Conservation (phyloP, 2,797 vertebrate species). For the Menidia menidia region DNA sequence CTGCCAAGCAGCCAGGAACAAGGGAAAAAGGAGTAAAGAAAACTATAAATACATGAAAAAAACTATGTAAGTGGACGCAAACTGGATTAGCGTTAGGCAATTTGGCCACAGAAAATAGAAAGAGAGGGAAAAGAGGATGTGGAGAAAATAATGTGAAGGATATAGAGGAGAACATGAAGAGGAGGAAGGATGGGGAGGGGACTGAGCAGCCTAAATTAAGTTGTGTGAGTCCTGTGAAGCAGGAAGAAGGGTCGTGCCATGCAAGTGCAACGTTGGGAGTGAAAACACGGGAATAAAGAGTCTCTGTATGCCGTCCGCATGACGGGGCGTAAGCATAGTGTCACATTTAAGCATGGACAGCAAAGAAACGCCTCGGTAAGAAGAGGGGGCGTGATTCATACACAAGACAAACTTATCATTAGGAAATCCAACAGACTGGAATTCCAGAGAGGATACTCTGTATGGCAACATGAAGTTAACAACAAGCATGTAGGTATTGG, state of each 20-base stretch:
- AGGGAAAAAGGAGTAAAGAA: not conserved
- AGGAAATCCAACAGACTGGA: constrained; percentile 4
- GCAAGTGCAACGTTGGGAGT: not conserved
- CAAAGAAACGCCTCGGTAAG: constrained; percentile 6
- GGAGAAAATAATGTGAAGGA: constrained; percentile 45
- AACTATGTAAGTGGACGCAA: not conserved
- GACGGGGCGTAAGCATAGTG: constrained; percentile 15
- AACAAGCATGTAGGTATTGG: not conserved
- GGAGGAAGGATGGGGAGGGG: constrained; percentile 68
- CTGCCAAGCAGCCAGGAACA: constrained; percentile 26
- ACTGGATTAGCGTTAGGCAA: not conserved
- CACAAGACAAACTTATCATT: constrained; percentile 18
- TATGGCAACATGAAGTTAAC: constrained; percentile 9
- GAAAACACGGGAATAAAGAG: constrained; percentile 1
- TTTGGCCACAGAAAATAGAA: constrained; percentile 33
- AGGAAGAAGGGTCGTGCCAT: constrained; percentile 34
- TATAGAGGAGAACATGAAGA: constrained; percentile 33
- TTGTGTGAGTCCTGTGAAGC: constrained; percentile 18
- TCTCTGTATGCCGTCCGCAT: not conserved
- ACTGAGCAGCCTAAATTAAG: constrained; percentile 31
- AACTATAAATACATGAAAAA: constrained; percentile 3
- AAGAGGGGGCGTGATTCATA: constrained; percentile 3
- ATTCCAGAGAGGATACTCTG: constrained; percentile 8
- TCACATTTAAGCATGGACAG: constrained; percentile 6
- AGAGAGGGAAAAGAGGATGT: constrained; percentile 49